Evolutionary conservation across 1,140 invertebrate species (phyloP), one percentile per base, ranked within the genome.

Genomic region (Rhagoletis pomonella): DNA sequence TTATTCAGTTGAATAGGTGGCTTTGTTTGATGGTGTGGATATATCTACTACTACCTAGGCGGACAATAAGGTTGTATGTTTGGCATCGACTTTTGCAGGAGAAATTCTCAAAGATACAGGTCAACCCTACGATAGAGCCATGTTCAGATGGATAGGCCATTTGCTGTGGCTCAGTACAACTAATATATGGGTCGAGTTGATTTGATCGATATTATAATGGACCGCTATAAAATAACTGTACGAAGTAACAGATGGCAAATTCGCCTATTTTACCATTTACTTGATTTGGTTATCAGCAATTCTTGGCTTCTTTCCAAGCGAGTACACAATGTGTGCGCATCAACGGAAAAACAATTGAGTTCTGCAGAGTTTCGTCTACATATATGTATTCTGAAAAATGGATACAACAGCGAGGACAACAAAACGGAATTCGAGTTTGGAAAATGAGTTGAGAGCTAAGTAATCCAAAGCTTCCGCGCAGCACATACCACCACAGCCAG

Each of bases 201-300:
- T 69, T 85, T 91, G 3, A 88, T 91, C n/a, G 89, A 91, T 86
- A 89, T 89, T 87, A 89, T 91, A 50, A 90, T 91, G 89, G 89
- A 87, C 0, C 86, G 62, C 17, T 91, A 91, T 62, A 90, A 92
- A 62, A 91, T 92, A 86, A 67, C 59, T 50, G 59, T 90, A 65
- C 17, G 60, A n/a, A 62, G 60, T n/a, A 6, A 12, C 88, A 69
- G 55, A 87, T 64, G 42, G 4, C 7, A 65, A 64, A 58, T 42
- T n/a, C 59, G 65, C 17, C 2, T 86, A 19, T 67, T 87, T 55
- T 87, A 87, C 62, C 90, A 91, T 87, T 89, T 88, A n/a, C 86
- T 91, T 67, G 90, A 91, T 86, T 73, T 90, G 9, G 89, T 89
- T 42, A 90, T 92, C 87, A 87, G 88, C 44, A 92, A 92, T 88